Conservation (phyloP, 2,113 vertebrate species). For the Ageneiosus marmoratus region DNA sequence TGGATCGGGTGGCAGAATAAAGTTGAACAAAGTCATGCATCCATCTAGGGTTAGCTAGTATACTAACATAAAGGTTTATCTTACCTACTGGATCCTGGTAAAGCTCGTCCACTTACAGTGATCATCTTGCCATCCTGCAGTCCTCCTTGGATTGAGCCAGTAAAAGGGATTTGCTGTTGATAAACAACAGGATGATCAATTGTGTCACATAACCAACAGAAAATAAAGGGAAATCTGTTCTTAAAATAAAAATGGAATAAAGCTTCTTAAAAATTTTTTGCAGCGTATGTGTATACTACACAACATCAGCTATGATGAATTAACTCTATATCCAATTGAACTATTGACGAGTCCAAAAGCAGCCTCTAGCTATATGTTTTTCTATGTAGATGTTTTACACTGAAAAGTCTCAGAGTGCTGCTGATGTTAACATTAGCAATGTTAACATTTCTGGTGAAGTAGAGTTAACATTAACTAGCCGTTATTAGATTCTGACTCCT, state of each 20-base stretch:
- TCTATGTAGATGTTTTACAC: neutral
- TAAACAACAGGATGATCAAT: neutral
- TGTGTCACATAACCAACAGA: neutral
- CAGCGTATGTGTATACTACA: neutral
- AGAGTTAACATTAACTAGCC: neutral
- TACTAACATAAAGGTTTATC: neutral
- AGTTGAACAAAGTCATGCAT: neutral
- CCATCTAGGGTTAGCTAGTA: neutral
- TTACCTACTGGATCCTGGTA: conserved; percentile 65
- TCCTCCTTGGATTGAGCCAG: conserved; percentile 70
- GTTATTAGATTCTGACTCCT: neutral
- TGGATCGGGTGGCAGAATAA: neutral
- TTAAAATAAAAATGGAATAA: neutral
- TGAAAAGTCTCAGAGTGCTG: neutral
- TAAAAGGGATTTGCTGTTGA: conserved; percentile 72
- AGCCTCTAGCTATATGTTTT: neutral
- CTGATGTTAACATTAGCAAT: too few species aligned
- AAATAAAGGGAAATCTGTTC: neutral
- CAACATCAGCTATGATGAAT: neutral
- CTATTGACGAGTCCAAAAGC: neutral
- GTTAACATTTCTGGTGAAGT: too few species aligned
- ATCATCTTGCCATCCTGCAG: conserved; percentile 73
- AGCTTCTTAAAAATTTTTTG: neutral
- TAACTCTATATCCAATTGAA: neutral
- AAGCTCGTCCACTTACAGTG: conserved; percentile 66